These are phyloP conservation scores for Crenuchus spilurus DNA, from an alignment of 2,797 vertebrate species.

Conservation along the genomic window DNA sequence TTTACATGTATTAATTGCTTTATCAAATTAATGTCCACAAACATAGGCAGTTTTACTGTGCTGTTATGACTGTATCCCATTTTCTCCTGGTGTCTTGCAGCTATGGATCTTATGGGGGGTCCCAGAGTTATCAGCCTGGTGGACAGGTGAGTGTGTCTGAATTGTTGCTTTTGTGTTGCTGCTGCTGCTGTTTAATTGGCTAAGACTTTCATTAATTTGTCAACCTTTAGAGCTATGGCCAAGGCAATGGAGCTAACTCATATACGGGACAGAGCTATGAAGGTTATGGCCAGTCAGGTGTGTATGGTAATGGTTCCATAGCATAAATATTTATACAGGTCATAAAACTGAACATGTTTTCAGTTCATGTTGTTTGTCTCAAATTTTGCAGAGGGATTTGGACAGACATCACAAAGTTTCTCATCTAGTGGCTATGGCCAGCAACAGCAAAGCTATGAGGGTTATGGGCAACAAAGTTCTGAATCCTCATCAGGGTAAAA, in stretches of 20 bases:
- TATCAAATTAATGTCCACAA: not conserved
- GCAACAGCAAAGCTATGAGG: constrained; percentile 61
- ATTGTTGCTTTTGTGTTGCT: too few species aligned
- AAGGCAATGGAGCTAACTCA: constrained; percentile 72
- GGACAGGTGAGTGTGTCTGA: constrained; percentile 75
- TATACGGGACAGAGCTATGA: constrained; percentile 70
- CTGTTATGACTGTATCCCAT: not conserved
- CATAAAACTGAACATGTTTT: not conserved
- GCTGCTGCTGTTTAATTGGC: accelerated
- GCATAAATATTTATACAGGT: accelerated
- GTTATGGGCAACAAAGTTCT: constrained; percentile 65
- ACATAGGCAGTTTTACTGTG: not conserved
- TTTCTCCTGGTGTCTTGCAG: constrained; percentile 55
- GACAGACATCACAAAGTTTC: constrained; percentile 62
- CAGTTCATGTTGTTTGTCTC: not conserved
- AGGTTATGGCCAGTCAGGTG: constrained; percentile 71
- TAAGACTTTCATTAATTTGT: not conserved
- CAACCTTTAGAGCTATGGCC: constrained; percentile 73
- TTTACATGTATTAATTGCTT: not conserved
- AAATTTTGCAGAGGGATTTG: constrained; percentile 60
- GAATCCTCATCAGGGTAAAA: constrained; percentile 73
- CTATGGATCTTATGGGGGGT: constrained; percentile 72
- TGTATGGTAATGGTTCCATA: not conserved
- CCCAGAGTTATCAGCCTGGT: constrained; percentile 66
- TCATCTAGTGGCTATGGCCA: constrained; percentile 54